Percentiles rank a stretch among this genome's conserved stretches.
Evolutionary conservation across 2,888 invertebrate genomes (phyloP).

Genomic region (Mimachlamys varia): DNA sequence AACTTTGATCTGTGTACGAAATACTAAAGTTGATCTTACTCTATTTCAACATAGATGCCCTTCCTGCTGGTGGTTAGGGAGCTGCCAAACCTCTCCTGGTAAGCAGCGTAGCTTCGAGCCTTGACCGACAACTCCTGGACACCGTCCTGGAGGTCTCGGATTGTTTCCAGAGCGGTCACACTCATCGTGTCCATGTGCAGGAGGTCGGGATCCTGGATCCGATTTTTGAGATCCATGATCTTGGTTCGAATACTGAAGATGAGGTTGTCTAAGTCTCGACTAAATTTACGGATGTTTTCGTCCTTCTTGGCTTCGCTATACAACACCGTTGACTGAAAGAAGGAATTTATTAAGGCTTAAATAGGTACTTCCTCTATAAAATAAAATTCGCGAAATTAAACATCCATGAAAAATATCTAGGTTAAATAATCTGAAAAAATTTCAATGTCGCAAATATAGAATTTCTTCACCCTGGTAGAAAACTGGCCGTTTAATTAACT

Average conservation of each 20-base stretch:
- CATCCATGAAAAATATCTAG: background rate
- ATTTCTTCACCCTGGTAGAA: no score
- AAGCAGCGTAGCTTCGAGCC: conserved; percentile 80
- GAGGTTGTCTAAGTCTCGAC: conserved; percentile 76
- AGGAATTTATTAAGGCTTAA: background rate
- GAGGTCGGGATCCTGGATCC: conserved; percentile 78
- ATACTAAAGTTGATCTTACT: conserved; percentile 61
- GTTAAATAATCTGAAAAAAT: no score
- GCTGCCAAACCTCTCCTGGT: conserved; percentile 81
- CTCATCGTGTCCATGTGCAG: conserved; percentile 77
- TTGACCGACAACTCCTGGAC: conserved; percentile 75
- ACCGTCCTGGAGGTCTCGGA: conserved; percentile 77
- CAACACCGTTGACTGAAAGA: conserved; percentile 77
- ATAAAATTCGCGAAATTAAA: background rate
- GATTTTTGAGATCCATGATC: conserved; percentile 77
- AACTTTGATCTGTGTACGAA: no score
- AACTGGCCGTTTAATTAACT: no score
- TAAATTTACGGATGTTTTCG: conserved; percentile 80
- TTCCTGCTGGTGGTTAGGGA: conserved; percentile 75
- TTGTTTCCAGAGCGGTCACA: conserved; percentile 77
- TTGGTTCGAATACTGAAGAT: conserved; percentile 75
- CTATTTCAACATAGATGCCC: conserved; percentile 61
- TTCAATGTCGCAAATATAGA: no score
- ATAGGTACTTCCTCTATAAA: background rate
- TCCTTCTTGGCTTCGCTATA: conserved; percentile 81